These are phyloP conservation scores for Philonicus albiceps DNA, from an alignment of 2,888 invertebrate species.

Conservation along the genomic window DNA sequence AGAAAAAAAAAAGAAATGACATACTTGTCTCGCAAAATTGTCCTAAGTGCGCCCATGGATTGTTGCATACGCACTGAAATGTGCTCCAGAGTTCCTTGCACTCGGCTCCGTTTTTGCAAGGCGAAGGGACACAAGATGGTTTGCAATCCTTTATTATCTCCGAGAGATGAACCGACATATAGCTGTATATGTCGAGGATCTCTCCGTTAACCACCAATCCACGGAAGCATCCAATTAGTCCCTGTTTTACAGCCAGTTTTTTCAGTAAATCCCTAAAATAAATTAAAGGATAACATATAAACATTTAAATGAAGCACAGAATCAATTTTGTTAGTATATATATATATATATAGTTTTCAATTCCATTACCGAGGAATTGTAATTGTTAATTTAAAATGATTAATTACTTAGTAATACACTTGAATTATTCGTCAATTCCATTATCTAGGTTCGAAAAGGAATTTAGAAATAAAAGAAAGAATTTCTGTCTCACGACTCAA, in stretches of 20 bases:
- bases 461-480: no score
- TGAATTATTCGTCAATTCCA: no score
- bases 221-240: constrained; percentile 92
- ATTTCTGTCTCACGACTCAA: no score
- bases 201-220: constrained; percentile 91
- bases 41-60: constrained; percentile 92
- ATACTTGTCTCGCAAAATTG: constrained; percentile 88
- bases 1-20: not conserved
- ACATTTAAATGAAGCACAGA: no score
- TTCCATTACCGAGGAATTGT: no score
- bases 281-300: constrained; percentile 44
- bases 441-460: no score
- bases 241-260: constrained; percentile 84
- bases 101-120: constrained; percentile 88
- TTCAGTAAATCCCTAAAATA: constrained; percentile 76
- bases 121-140: constrained; percentile 92
- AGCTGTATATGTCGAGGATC: constrained; percentile 88
- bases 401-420: no score
- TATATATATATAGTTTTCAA: no score
- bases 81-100: constrained; percentile 93
- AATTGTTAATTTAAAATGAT: no score
- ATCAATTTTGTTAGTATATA: no score
- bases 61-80: constrained; percentile 90
- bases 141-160: constrained; percentile 94
- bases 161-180: constrained; percentile 89